Evolutionary conservation across 2,113 vertebrate genomes (phyloP).

Genomic region (Colossoma macropomum): DNA sequence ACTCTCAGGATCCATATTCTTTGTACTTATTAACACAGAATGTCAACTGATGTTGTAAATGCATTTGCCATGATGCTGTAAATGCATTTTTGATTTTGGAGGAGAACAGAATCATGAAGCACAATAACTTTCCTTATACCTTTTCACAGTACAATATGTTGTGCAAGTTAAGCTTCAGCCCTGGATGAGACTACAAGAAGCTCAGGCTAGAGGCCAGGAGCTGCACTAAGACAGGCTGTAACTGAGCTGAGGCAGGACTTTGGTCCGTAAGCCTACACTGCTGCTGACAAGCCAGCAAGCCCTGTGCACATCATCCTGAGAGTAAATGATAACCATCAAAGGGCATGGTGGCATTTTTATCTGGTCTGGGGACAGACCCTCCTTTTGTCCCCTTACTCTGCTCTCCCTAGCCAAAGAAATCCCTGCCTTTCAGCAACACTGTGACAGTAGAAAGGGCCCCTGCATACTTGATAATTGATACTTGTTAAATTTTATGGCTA

Average conservation of each 20-base stretch:
- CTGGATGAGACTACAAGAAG: constrained; percentile 35
- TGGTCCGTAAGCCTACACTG: constrained; percentile 78
- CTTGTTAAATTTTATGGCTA: constrained; percentile 81
- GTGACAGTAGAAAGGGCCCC: constrained; percentile 73
- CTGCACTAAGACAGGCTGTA: constrained; percentile 62
- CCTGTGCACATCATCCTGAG: constrained; percentile 66
- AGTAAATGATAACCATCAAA: constrained; percentile 85
- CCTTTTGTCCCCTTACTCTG: constrained; percentile 75
- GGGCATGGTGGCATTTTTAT: constrained; percentile 75
- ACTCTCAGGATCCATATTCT: not conserved
- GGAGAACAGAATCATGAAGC: not conserved
- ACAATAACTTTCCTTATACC: not conserved
- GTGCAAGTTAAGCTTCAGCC: not conserved
- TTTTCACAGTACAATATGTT: not conserved
- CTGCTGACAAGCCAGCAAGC: constrained; percentile 74
- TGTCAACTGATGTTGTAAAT: not conserved
- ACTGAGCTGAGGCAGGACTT: constrained; percentile 68
- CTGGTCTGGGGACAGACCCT: constrained; percentile 76
- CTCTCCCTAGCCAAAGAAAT: constrained; percentile 53
- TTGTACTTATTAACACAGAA: not conserved
- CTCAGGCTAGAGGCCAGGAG: constrained; percentile 33
- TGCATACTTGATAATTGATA: constrained; percentile 82
- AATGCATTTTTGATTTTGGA: not conserved
- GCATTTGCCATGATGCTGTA: not conserved
- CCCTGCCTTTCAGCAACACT: constrained; percentile 78